Evolutionary conservation across 23 tunicate species (phyloP).

Genomic region (Trididemnum nubilum): DNA sequence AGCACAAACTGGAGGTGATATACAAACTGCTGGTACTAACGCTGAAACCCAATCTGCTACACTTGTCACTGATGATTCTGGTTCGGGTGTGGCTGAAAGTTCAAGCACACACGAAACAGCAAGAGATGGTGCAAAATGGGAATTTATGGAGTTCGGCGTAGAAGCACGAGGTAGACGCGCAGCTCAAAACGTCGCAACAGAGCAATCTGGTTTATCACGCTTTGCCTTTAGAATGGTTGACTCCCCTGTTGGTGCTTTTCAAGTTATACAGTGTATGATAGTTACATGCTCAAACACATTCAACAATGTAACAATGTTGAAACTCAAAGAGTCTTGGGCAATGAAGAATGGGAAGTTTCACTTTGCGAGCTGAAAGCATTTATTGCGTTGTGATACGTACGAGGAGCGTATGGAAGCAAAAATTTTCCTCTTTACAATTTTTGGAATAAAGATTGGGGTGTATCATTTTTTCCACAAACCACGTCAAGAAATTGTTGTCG

Average conservation of each 20-base stretch:
- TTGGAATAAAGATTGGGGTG: slow-evolving; percentile 24
- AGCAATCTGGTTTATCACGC: slow-evolving; percentile 18
- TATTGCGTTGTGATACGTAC: slow-evolving; percentile 20
- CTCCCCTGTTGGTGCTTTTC: slow-evolving; percentile 35
- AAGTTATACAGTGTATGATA: slow-evolving; percentile 32
- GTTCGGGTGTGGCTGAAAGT: slow-evolving; percentile 39
- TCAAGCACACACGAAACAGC: slow-evolving; percentile 33
- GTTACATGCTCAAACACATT: slow-evolving; percentile 7
- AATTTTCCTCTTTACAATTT: slow-evolving; percentile 16
- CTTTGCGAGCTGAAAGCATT: slow-evolving; percentile 8
- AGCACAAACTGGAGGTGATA: slow-evolving; percentile 23
- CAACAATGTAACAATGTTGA: slow-evolving; percentile 30
- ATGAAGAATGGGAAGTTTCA: slow-evolving; percentile 16
- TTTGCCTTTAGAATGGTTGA: slow-evolving; percentile 27
- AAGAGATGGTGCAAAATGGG: slow-evolving; percentile 34
- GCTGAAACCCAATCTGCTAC: slow-evolving; percentile 32
- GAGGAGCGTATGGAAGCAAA: slow-evolving; percentile 34
- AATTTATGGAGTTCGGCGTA: slow-evolving; percentile 19
- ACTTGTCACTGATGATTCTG: slow-evolving; percentile 25
- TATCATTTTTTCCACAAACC: slow-evolving; percentile 16
- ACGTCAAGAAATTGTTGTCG: slow-evolving; percentile 26
- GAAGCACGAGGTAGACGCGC: slow-evolving; percentile 5
- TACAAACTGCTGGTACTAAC: slow-evolving; percentile 34
- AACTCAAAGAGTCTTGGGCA: slow-evolving; percentile 8
- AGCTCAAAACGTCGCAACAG: slow-evolving; percentile 23